These are phyloP conservation scores for Perca flavescens DNA, from an alignment of 2,113 vertebrate species.

Conservation along the genomic window DNA sequence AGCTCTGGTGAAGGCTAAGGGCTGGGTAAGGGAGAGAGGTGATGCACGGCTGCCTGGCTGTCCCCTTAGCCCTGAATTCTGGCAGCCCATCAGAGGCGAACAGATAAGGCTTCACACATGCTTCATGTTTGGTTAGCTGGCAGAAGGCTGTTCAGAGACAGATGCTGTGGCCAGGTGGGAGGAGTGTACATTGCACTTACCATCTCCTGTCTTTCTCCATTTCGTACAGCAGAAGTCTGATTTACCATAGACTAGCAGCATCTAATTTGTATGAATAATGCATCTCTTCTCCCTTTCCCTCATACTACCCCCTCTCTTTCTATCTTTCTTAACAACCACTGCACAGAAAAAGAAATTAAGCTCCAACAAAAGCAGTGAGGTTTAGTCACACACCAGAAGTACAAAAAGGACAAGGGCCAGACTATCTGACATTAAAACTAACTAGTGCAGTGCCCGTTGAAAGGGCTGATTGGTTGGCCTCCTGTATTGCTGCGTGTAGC, in stretches of 20 bases:
- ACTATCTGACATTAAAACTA: conserved; percentile 43
- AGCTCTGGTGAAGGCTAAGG: conserved; percentile 36
- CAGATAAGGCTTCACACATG: conserved; percentile 73
- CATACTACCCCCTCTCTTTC: conserved; percentile 1
- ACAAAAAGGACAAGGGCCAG: conserved; percentile 41
- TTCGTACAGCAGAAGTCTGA: conserved; percentile 58
- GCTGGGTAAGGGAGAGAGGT: conserved; percentile 5
- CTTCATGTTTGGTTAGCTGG: conserved; percentile 65
- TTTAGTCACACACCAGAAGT: conserved; percentile 29
- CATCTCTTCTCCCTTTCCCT: conserved; percentile 25
- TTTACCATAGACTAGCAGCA: conserved; percentile 58
- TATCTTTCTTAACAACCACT: conserved; percentile 32
- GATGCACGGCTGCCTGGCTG: conserved; percentile 49
- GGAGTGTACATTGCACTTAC: conserved; percentile 58
- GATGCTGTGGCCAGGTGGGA: conserved; percentile 65
- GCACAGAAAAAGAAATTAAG: conserved; percentile 31
- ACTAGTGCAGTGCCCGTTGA: too few relatives aligned
- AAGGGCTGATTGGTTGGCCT: too few relatives aligned
- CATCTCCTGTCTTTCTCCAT: conserved; percentile 60
- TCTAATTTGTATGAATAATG: conserved; percentile 73
- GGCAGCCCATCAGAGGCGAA: conserved; percentile 73
- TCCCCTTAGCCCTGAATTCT: conserved; percentile 56
- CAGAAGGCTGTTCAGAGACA: conserved; percentile 65
- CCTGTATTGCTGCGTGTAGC: too few relatives aligned
- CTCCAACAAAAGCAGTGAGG: conserved; percentile 34